Conservation (phyloP, 2,888 invertebrate genomes). For the Alloplasta piceator region DNA sequence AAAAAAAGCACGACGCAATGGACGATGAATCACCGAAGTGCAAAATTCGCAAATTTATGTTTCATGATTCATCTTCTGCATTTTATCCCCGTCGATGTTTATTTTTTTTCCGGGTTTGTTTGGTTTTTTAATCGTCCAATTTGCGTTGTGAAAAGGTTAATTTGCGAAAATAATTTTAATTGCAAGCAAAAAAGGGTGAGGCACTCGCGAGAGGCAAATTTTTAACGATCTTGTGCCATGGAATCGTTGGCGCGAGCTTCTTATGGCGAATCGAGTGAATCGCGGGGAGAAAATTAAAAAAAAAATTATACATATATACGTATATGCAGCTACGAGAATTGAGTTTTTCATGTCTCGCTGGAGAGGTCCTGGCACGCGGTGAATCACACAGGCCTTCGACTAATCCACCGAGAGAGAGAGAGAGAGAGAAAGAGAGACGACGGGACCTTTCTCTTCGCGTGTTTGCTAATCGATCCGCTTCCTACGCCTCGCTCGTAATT, state of each 20-base stretch:
- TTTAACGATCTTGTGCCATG: constrained; percentile 3
- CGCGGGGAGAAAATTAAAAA: constrained; percentile 48
- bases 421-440: constrained; percentile 80
- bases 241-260: constrained; percentile 56
- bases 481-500: constrained; percentile 81
- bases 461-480: constrained; percentile 83
- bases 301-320: constrained; percentile 21
- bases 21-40: constrained; percentile 51
- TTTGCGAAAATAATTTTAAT: constrained; percentile 53
- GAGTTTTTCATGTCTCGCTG: constrained; percentile 59
- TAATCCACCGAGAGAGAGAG: constrained; percentile 78
- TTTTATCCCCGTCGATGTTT: not conserved
- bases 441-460: constrained; percentile 82
- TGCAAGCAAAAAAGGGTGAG: constrained; percentile 20
- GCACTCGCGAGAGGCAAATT: no score
- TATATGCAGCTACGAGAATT: constrained; percentile 45
- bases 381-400: constrained; percentile 82
- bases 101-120: not conserved
- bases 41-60: constrained; percentile 33
- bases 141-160: constrained; percentile 1
- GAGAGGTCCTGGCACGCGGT: constrained; percentile 75
- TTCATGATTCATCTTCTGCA: constrained; percentile 38
- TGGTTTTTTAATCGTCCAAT: not conserved
- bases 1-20: not conserved
- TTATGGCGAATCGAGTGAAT: constrained; percentile 54